A percentile compares a stretch with the other conserved stretches of the same genome.
Evolutionary conservation across 2,113 vertebrate species (phyloP).

Genomic region (Mastomys natalensis): DNA sequence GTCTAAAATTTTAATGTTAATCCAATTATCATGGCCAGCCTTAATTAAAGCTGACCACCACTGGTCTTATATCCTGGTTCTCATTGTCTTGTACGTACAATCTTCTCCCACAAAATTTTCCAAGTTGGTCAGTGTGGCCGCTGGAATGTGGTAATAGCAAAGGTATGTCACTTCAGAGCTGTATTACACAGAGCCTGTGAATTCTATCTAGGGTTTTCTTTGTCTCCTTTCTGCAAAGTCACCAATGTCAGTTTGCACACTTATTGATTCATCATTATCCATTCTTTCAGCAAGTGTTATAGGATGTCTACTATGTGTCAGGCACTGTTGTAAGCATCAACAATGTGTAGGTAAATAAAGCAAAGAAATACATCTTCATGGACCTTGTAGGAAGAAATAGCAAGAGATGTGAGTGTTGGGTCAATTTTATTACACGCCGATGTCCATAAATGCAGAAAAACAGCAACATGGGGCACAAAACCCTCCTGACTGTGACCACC

Average conservation of each 20-base stretch:
- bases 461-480: not conserved
- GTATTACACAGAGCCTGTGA: not conserved
- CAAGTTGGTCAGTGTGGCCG: not conserved
- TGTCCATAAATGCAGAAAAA: not conserved
- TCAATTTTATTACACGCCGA: not conserved
- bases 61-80: not conserved
- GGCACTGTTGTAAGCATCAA: not conserved
- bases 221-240: not conserved
- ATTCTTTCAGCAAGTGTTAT: not conserved
- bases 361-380: not conserved
- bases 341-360: not conserved
- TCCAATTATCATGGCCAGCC: not conserved
- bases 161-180: not conserved
- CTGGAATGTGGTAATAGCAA: not conserved
- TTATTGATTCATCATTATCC: not conserved
- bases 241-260: not conserved
- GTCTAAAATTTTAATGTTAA: slow-evolving; percentile 1
- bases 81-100: not conserved
- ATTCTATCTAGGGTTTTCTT: not conserved
- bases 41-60: slow-evolving; percentile 2
- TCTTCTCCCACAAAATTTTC: not conserved
- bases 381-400: not conserved
- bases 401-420: not conserved
- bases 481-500: not conserved
- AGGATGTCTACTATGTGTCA: not conserved